Evolutionary conservation across 1,140 invertebrate species (phyloP).

Genomic region (Anoplophora glabripennis): DNA sequence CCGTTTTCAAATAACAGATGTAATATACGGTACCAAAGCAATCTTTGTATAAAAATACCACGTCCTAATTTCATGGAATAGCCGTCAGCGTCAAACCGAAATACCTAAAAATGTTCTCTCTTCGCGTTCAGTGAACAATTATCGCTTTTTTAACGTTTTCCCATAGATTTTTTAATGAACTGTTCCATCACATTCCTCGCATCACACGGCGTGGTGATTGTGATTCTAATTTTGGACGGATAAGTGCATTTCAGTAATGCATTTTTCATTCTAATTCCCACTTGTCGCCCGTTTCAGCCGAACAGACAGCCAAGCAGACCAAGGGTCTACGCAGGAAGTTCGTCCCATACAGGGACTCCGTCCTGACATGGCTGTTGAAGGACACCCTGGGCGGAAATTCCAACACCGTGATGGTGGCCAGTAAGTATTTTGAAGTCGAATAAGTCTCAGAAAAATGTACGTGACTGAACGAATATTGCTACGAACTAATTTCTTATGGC

Average conservation of each 20-base stretch:
- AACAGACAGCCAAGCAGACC: conserved; percentile 20
- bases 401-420: conserved; percentile 57
- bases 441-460: too few species aligned
- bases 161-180: neutral
- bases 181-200: neutral
- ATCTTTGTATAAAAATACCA: too few species aligned
- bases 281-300: conserved; percentile 14
- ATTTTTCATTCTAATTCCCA: conserved; percentile 11
- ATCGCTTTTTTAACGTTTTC: neutral
- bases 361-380: conserved; percentile 91
- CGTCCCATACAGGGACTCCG: conserved; percentile 97
- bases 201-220: neutral
- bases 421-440: conserved; percentile 51
- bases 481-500: too few species aligned
- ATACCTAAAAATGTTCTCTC: too few species aligned
- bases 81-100: too few species aligned
- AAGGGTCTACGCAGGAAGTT: conserved; percentile 67
- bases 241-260: neutral
- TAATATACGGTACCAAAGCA: neutral
- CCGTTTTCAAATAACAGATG: neutral
- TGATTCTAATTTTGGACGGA: neutral
- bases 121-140: too few species aligned
- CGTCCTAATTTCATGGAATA: too few species aligned
- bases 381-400: conserved; percentile 57
- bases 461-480: too few species aligned